Evolutionary conservation across 2,888 invertebrate genomes (phyloP), one percentile per base, ranked within the genome.

Genomic region (Macrosiphum euphorbiae): DNA sequence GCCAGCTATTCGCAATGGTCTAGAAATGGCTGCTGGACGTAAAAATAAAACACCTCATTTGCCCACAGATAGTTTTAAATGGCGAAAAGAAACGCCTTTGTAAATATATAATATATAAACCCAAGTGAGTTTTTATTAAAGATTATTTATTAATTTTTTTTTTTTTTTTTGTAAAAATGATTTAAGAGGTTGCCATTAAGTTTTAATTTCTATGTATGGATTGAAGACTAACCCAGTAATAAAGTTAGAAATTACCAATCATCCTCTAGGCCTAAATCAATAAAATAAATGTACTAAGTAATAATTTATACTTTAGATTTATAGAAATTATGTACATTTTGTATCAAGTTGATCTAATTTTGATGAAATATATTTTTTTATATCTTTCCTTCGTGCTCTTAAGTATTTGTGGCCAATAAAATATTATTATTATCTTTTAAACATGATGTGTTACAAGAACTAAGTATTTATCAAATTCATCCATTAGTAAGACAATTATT

Each of bases 41-140:
- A 96, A 96, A 95, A 96, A 96, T 94, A 96, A 96, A 88, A 96
- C 96, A 93, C 94, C 95, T 89, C 94, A 94, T 86, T 95, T 95
- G 50, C 95, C 95, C 24, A 95, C 97, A 1, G 98, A 98, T 96
- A 98, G 98, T 95, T 97, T 98, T 95, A 98, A 98, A 95, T 97
- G 98, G 97, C 97, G 98, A 95, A 98, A 98, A 96, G 98, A 98
- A 96, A 98, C 98, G 95, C 98, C 98, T 47, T 96, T 97, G 95
- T 96, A 96, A 94, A 52, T 88, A 26, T 94, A 78, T 91, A 88
- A 84, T 91, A 85, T 91, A 35, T 85, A 5, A 58, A 58, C 28
- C 10, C 67, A 85, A 85, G 55, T 93, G 4, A 85, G 58, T 89
- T 84, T 28, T 85, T 90, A 16, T 84, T 90, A 8, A n/a, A 47